Percentiles rank a stretch among this genome's conserved stretches.
Conservation (phyloP, 2,113 vertebrate species). For the Ammodytes marinus region DNA sequence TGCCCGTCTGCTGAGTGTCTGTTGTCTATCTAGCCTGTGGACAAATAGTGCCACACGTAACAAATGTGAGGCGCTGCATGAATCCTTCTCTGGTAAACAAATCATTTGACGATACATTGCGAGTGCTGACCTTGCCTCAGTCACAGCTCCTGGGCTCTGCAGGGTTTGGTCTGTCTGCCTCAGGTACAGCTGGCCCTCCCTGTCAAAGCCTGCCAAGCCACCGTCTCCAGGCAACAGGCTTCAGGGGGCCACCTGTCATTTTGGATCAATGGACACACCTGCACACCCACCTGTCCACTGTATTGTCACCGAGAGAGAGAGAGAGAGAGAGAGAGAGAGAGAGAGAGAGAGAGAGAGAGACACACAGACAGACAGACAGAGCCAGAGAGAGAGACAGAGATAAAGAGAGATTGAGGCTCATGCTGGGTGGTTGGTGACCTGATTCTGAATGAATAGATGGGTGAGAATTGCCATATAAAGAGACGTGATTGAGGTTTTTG, state of each 20-base stretch:
- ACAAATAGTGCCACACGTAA: constrained; percentile 8
- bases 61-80: constrained; percentile 1
- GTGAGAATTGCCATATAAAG: constrained; percentile 53
- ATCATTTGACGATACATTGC: constrained; percentile 55
- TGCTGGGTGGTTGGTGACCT: constrained; percentile 66
- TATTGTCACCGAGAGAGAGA: constrained; percentile 41
- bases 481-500: constrained; percentile 41
- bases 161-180: constrained; percentile 49
- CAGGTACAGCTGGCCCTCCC: constrained; percentile 60
- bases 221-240: constrained; percentile 70
- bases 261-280: constrained; percentile 78
- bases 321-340: background rate
- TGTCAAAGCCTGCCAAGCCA: constrained; percentile 64
- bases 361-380: background rate
- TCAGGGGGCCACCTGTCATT: constrained; percentile 72
- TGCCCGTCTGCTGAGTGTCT: background rate
- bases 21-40: background rate
- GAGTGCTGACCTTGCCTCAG: constrained; percentile 35
- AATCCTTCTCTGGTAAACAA: constrained; percentile 45
- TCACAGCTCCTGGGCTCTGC: constrained; percentile 41
- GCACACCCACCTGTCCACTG: constrained; percentile 72
- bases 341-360: background rate
- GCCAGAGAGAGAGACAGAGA: no score
- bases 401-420: constrained; percentile 23
- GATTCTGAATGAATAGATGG: constrained; percentile 63